Percentiles rank a stretch among this genome's conserved stretches.
Evolutionary conservation across 2,888 invertebrate species (phyloP).

Genomic region (Melieria picta): DNA sequence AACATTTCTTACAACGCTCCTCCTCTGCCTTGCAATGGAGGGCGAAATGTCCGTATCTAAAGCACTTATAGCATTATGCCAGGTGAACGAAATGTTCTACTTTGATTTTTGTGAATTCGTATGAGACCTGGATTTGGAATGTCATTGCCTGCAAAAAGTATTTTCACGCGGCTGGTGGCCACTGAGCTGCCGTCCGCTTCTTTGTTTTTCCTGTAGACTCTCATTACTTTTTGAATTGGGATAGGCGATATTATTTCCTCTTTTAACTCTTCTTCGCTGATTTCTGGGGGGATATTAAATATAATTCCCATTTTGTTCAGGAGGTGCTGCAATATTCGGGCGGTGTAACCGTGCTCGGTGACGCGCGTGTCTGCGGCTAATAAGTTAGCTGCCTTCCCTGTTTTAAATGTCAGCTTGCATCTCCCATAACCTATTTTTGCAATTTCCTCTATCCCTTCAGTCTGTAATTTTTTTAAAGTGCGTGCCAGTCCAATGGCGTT

Average conservation of each 20-base stretch:
- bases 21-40: too few relatives aligned
- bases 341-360: not conserved
- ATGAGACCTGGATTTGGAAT: not conserved
- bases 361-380: not conserved
- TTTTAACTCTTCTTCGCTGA: not conserved
- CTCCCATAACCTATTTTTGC: conserved; percentile 3
- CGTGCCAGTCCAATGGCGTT: too few relatives aligned
- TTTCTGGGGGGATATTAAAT: not conserved
- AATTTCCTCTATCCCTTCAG: not conserved
- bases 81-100: too few relatives aligned
- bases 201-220: not conserved
- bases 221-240: not conserved
- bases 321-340: not conserved
- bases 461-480: conserved; percentile 5
- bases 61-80: too few relatives aligned
- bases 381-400: not conserved
- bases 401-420: not conserved
- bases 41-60: too few relatives aligned
- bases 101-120: not conserved
- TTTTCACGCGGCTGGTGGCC: not conserved
- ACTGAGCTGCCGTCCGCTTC: not conserved
- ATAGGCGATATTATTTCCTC: not conserved
- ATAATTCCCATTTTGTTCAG: not conserved
- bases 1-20: not conserved
- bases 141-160: not conserved